These are phyloP conservation scores for Ditula angustiorana DNA, from an alignment of 2,888 invertebrate genomes.

Conservation along the genomic window DNA sequence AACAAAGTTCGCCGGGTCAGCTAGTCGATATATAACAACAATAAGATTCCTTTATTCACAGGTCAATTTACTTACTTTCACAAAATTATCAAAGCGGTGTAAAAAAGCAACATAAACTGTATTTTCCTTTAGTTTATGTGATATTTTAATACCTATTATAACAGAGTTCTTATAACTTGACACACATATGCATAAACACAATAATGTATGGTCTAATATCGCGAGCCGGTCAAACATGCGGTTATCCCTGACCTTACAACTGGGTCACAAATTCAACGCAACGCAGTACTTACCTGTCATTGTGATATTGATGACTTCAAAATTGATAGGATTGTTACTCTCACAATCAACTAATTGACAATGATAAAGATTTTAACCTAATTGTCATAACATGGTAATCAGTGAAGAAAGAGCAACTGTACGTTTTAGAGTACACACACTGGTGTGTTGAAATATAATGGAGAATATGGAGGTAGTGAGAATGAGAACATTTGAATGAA, in stretches of 20 bases:
- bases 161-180: constrained; percentile 41
- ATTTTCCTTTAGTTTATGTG: too few relatives aligned
- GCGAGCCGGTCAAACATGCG: constrained; percentile 61
- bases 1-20: too few relatives aligned
- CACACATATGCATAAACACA: constrained; percentile 43
- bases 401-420: constrained; percentile 12
- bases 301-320: constrained; percentile 32
- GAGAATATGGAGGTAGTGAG: not conserved
- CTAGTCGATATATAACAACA: too few relatives aligned
- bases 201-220: constrained; percentile 55
- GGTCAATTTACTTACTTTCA: too few relatives aligned
- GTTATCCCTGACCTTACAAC: constrained; percentile 73
- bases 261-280: constrained; percentile 52
- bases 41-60: too few relatives aligned
- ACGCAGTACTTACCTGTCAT: constrained; percentile 30
- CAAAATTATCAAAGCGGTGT: too few relatives aligned
- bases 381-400: constrained; percentile 23
- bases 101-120: too few relatives aligned
- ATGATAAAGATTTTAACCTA: constrained; percentile 31
- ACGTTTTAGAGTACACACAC: not conserved
- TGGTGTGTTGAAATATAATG: not conserved
- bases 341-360: constrained; percentile 31
- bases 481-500: constrained; percentile 5
- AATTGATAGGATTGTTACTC: constrained; percentile 25
- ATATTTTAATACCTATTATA: not conserved